Evolutionary conservation across 2,797 vertebrate genomes (phyloP), one percentile per base, ranked within the genome.

Genomic region (Sebastes reedi): DNA sequence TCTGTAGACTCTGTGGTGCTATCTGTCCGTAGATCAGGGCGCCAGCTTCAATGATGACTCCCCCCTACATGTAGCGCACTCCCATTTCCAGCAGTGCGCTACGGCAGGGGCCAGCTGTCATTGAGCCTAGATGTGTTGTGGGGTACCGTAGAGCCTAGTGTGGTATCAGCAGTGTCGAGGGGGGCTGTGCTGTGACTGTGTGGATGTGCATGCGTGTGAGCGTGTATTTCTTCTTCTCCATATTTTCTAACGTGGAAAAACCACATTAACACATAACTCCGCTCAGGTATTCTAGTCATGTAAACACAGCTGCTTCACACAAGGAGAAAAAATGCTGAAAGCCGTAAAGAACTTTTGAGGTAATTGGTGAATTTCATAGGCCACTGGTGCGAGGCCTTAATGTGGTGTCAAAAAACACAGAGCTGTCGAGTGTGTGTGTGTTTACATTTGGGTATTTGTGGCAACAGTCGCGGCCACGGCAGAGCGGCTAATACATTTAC

Each of bases 1-100:
- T 96, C 94, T 92, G 93, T 96, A 95, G 94, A 94, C 89, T 93
- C 91, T 96, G 95, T 95, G 93, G 95, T 95, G 95, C 94, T 95
- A 81, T 92, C 92, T 94, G 93, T 94, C 71, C 22, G 16, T 93
- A 92, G 94, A 92, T 75, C 82, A 89, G 91, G 91, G 90, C 59
- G 90, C 85, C 83, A 72, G 81, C 82, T 89, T 95, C 94, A 93
- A 95, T 94, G 94, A 93, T 69, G 80, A 87, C 91, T 86, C 87
- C 87, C 90, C 87, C 90, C 89, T 84, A 14, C 79, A 50, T 81
- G 91, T 85, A 75, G 85, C 83, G 87, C 92, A 85, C 90, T 88
- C 82, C 76, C 76, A 9, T 68, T 81, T 58, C 39, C 25, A 72
- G 84, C 84, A 75, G 92, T 88, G 93, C 79, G 77, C 88, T 87